phyloP scores from a whole-genome alignment of 1,140 invertebrate species.

The Euglossa dilemma region DNA sequence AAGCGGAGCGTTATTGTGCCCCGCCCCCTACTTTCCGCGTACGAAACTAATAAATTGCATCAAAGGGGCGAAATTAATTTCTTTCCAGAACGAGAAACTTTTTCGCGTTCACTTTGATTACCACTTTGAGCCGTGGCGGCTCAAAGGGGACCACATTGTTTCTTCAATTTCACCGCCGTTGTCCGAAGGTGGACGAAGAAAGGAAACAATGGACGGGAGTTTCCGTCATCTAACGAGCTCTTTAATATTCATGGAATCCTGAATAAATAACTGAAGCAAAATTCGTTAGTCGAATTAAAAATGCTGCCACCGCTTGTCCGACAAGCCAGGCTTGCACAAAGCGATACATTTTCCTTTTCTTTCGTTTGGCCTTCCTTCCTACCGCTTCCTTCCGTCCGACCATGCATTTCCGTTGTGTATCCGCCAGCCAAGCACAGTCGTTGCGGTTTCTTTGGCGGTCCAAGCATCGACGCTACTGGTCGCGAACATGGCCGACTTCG shows the following conservation, averaged over 20 bases:
- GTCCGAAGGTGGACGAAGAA: background rate
- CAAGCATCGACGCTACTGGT: too few relatives aligned
- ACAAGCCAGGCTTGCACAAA: background rate
- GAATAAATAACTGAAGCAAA: constrained; percentile 56
- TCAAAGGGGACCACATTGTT: constrained; percentile 33
- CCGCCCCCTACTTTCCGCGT: background rate
- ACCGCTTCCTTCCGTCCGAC: background rate
- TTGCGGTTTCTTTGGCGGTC: background rate
- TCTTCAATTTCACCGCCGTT: constrained; percentile 34
- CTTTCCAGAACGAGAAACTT: constrained; percentile 26
- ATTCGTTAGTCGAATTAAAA: constrained; percentile 59
- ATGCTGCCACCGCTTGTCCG: constrained; percentile 40
- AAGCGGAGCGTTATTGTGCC: background rate
- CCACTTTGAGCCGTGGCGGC: constrained; percentile 12
- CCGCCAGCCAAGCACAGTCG: background rate
- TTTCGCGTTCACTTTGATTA: constrained; percentile 52
- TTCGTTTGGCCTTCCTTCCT: background rate
- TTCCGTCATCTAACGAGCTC: constrained; percentile 22
- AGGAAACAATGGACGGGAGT: background rate
- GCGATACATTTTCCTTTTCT: constrained; percentile 7
- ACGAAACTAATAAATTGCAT: constrained; percentile 48
- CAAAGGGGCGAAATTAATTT: constrained; percentile 46
- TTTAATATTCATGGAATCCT: constrained; percentile 37
- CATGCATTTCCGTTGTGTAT: background rate
- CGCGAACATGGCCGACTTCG: too few relatives aligned